Evolutionary conservation across 2,113 vertebrate genomes (phyloP).

Genomic region (Dermatemys mawii): DNA sequence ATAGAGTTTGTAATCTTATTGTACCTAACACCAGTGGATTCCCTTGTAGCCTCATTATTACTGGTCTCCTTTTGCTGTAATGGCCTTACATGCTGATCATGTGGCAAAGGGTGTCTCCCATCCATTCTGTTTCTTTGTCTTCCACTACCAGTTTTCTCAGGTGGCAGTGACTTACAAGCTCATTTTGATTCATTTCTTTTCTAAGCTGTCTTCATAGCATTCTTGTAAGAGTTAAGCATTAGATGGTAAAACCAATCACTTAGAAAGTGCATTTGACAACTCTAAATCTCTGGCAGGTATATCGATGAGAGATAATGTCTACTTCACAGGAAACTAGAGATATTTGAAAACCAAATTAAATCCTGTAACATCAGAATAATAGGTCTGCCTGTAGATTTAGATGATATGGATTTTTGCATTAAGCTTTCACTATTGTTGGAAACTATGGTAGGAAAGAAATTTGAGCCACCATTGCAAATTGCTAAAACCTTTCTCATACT

Average conservation of each 20-base stretch:
- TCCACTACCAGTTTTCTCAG: not conserved
- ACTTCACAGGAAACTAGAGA: not conserved
- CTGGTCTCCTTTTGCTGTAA: fast-evolving
- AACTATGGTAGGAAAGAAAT: slow-evolving; percentile 44
- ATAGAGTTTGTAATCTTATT: not conserved
- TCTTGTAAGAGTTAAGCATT: not conserved
- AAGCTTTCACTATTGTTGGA: slow-evolving; percentile 37
- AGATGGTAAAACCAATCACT: not conserved
- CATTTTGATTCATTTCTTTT: not conserved
- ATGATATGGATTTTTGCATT: slow-evolving; percentile 15
- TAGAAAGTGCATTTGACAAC: not conserved
- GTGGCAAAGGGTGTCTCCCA: not conserved
- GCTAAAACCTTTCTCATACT: slow-evolving; percentile 18
- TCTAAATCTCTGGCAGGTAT: not conserved
- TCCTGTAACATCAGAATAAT: not conserved
- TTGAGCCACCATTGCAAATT: slow-evolving; percentile 30
- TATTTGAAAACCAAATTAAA: not conserved
- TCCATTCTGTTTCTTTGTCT: fast-evolving
- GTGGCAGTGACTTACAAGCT: not conserved
- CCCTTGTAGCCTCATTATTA: fast-evolving
- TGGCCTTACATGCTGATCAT: fast-evolving
- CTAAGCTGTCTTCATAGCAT: not conserved
- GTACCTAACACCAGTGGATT: fast-evolving
- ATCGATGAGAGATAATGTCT: not conserved
- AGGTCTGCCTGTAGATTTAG: not conserved